Conservation (phyloP, 1,140 invertebrate species). For the Lithobius niger region DNA sequence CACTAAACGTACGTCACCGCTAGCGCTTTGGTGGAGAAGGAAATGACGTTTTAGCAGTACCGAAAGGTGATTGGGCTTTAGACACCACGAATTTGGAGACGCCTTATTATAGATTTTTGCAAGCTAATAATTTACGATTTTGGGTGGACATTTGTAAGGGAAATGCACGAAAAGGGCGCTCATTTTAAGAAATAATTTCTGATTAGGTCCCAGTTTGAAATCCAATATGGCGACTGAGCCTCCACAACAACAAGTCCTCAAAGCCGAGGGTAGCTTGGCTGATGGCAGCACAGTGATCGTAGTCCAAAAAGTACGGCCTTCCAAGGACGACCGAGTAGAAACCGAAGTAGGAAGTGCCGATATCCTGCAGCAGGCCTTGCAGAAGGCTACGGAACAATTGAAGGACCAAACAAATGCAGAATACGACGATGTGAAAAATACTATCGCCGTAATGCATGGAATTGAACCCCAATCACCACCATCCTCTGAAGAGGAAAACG, state of each 20-base stretch:
- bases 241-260: conserved; percentile 9
- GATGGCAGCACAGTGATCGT: background rate
- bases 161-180: background rate
- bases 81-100: background rate
- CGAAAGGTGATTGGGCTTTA: background rate
- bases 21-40: no score
- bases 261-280: conserved; percentile 1
- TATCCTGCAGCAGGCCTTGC: conserved; percentile 31
- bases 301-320: background rate
- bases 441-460: conserved; percentile 19
- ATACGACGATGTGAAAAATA: conserved; percentile 15
- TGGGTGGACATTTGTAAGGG: background rate
- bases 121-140: background rate
- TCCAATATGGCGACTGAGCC: conserved; percentile 6
- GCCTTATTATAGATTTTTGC: background rate
- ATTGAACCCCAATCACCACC: conserved; percentile 17
- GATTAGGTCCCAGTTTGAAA: background rate
- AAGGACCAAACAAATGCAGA: conserved; percentile 13
- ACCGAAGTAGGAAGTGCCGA: conserved; percentile 25
- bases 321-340: conserved; percentile 1
- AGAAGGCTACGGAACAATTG: conserved; percentile 23
- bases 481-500: conserved; percentile 13
- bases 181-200: background rate
- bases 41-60: background rate
- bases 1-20: no score